Percentiles rank a stretch among this genome's conserved stretches.
phyloP scores from a whole-genome alignment of 2,797 vertebrate genomes.

The Danio kyathit region DNA sequence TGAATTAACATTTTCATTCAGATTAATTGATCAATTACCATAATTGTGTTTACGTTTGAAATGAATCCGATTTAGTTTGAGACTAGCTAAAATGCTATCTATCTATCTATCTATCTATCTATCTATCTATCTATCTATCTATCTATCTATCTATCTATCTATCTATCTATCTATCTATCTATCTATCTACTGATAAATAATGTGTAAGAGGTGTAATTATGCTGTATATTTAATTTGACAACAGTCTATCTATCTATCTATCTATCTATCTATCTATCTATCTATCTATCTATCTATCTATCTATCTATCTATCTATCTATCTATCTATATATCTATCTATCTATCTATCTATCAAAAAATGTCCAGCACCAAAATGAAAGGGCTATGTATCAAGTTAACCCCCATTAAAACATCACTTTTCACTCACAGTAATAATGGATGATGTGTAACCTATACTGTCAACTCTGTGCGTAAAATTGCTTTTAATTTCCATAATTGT shows the following conservation, averaged over 20 bases:
- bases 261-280: slow-evolving; percentile 8
- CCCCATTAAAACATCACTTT: background rate
- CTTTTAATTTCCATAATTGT: background rate
- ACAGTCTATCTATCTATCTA: background rate
- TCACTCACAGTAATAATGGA: background rate
- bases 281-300: background rate
- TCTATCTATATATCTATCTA: too few relatives aligned
- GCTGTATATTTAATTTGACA: background rate
- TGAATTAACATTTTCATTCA: slow-evolving; percentile 63
- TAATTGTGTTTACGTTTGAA: slow-evolving; percentile 64
- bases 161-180: slow-evolving; percentile 4
- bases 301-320: slow-evolving; percentile 2
- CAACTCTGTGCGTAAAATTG: background rate
- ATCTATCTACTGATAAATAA: background rate
- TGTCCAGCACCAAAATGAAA: too few relatives aligned
- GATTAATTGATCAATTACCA: slow-evolving; percentile 57
- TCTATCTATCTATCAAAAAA: too few relatives aligned
- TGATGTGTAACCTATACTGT: background rate
- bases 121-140: background rate
- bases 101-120: background rate
- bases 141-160: slow-evolving; percentile 4
- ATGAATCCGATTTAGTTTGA: slow-evolving; percentile 45
- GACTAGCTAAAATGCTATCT: background rate
- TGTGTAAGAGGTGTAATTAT: too few relatives aligned
- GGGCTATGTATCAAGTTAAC: background rate